Evolutionary conservation across 2,888 invertebrate genomes (phyloP).

Genomic region (Altica lythri): DNA sequence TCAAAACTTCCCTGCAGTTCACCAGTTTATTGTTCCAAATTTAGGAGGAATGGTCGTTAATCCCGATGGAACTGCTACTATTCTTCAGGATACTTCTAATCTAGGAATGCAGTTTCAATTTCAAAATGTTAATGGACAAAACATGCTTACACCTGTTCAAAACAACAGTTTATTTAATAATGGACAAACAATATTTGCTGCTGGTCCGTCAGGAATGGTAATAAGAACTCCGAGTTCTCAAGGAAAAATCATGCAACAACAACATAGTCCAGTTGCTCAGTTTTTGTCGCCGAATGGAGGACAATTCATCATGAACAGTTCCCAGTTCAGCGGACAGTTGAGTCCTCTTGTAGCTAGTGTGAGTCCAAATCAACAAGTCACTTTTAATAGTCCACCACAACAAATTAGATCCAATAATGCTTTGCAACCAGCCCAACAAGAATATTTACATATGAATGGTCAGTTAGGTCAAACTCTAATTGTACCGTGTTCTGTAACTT

Average conservation of each 20-base stretch:
- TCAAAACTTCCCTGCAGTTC: constrained; percentile 77
- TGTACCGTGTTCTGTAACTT: constrained; percentile 69
- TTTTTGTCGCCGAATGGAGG: constrained; percentile 74
- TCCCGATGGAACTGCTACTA: constrained; percentile 71
- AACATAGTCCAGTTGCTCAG: constrained; percentile 70
- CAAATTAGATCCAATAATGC: constrained; percentile 49
- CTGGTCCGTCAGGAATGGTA: constrained; percentile 75
- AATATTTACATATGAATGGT: constrained; percentile 70
- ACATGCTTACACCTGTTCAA: constrained; percentile 75
- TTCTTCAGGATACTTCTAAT: constrained; percentile 71
- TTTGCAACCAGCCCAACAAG: constrained; percentile 61
- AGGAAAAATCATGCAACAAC: constrained; percentile 68
- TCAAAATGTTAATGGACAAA: constrained; percentile 80
- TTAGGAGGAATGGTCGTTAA: constrained; percentile 82
- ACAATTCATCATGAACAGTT: constrained; percentile 77
- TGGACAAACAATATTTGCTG: constrained; percentile 66
- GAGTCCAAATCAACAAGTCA: constrained; percentile 70
- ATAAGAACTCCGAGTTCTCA: constrained; percentile 75
- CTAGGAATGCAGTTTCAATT: constrained; percentile 77
- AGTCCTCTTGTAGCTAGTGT: constrained; percentile 79
- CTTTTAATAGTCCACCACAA: constrained; percentile 46
- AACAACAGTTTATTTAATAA: constrained; percentile 69
- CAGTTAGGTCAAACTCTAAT: constrained; percentile 72
- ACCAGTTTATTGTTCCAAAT: constrained; percentile 83
- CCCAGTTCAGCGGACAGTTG: constrained; percentile 74